Base-by-base conservation (phyloP, 2,888 invertebrate species). In the Agrotis exclamationis region DNA sequence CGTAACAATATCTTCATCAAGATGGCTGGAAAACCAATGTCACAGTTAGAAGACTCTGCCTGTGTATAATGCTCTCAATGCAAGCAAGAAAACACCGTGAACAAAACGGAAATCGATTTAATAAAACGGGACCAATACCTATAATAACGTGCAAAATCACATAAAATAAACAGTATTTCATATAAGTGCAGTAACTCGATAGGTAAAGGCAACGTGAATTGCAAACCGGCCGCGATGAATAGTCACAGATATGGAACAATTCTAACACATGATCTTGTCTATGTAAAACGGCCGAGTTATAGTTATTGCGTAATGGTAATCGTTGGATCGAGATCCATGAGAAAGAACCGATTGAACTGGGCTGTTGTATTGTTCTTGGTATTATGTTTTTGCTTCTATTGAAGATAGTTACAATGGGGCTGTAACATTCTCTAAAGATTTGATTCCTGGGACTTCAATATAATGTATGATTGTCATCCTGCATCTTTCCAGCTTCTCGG, bases 271-370 rank as follows among this genome's bases (percentile, higher is more conserved):
- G 78, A 74, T 79, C 67, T 77, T 80, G 84, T 78, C 76, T 74
- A 82, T 81, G 76, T 69, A 76, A 85, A 83, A 79, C 53, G 44
- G 70, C 33, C 62, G 80, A 63, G 79, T 86, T 83, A 80, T 82
- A 80, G 67, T 69, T 79, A 76, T 83, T 83, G 83, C 76, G 79
- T 76, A 82, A 84, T 77, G 72, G 72, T 71, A 75, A 79, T 70
- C 74, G 64, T 39, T 18, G 47, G 3, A 74, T 74, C 60, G 65
- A 74, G 65, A 67, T 70, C 66, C 73, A 80, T 80, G 76, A 70
- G 79, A 85, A 77, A 71, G 62, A 79, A 67, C 67, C 70, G 60
- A 78, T 63, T 62, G 59, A 65, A 80, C 65, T 70, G 50, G 39
- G 65, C 56, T 63, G 39, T 64, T 76, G 63, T 68, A 72, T 74